Conservation (phyloP, 2,888 invertebrate species). For the Apotomis capreana region DNA sequence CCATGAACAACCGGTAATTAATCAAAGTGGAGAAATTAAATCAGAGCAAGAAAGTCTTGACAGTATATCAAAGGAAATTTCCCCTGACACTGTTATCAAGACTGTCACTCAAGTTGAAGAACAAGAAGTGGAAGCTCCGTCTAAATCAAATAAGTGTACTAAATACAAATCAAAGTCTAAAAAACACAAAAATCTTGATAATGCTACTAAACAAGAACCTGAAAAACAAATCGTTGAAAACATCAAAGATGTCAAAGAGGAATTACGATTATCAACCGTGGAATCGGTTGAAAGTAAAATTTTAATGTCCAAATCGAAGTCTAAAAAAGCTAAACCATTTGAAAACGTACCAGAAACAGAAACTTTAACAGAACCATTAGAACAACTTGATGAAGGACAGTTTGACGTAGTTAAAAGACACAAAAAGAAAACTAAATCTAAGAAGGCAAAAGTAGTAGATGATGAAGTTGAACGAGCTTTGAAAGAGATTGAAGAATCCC, state of each 20-base stretch:
- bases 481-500: constrained; percentile 59
- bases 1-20: background rate
- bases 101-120: background rate
- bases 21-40: background rate
- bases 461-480: constrained; percentile 65
- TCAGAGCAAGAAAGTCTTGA: background rate
- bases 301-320: constrained; percentile 10
- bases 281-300: background rate
- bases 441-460: constrained; percentile 58
- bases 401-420: constrained; percentile 53
- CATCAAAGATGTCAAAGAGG: background rate
- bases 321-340: constrained; percentile 18
- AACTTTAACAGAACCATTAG: constrained; percentile 1
- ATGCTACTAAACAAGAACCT: constrained; percentile 18
- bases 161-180: constrained; percentile 28
- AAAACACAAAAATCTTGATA: constrained; percentile 16
- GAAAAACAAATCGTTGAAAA: constrained; percentile 30
- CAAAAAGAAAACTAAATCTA: constrained; percentile 65
- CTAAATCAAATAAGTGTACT: background rate
- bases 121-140: background rate
- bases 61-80: background rate
- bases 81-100: background rate
- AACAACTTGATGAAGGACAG: constrained; percentile 41
- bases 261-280: background rate
- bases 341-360: constrained; percentile 35